Evolutionary conservation across 2,888 invertebrate species (phyloP), one percentile per base, ranked within the genome.

Genomic region (Nomada flava): DNA sequence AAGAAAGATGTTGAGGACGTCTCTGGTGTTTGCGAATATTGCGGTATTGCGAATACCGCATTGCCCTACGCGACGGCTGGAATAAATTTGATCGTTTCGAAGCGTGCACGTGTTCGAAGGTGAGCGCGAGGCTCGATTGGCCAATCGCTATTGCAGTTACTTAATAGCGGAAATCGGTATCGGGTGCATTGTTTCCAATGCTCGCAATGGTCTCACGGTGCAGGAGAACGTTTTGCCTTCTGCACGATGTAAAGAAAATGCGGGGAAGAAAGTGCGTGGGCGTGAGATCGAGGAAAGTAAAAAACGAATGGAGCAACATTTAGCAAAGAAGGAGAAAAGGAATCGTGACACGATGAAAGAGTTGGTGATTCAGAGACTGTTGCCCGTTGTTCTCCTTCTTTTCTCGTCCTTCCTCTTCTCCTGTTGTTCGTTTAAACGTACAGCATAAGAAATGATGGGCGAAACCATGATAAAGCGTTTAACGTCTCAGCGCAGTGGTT

Each of bases 401-500:
- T 0, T 26, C 47, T 26, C 26, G 26, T 26, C 26, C 42, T 44
- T 23, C 15, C 23, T 13, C 36, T 15, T 29, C 3, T 15, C 26
- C 52, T 11, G 18, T 60, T 20, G 23, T 26, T 52, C 50, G 47
- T 53, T 65, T n/a, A 18, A n/a, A 42, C 42, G 65, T 36, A 42
- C 13, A 50, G 62, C 60, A 50, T 26, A 57, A 79, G 72, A 55
- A 72, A 78, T 52, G 65, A 70, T 29, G 64, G 57, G 65, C 23
- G 78, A 78, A 78, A 80, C 80, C 72, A 80, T 80, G 80, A 80
- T 80, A 72, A 79, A 80, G 79, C 62, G 44, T 65, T 79, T 80
- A 80, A 80, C 68, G 80, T 67, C 79, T 80, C 79, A 44, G 62
- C 63, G 71, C 55, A 50, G 36, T 57, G 79, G 70, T 80, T 79